These are phyloP conservation scores for Chrysaora quinquecirrha DNA, from an alignment of 30 jellyfish, hydroid and myxozoan species.

Conservation along the genomic window DNA sequence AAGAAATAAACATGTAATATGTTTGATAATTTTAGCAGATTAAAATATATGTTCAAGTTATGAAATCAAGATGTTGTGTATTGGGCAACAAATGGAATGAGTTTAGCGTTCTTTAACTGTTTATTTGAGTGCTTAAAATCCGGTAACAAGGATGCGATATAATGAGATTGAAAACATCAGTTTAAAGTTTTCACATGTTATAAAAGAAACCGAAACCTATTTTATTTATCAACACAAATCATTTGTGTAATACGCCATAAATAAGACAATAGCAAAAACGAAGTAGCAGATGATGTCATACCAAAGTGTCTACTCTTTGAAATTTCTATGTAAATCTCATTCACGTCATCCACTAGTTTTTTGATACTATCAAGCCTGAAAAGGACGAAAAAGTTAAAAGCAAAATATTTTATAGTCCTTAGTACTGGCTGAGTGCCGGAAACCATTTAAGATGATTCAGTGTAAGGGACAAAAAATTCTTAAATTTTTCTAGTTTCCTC, in stretches of 20 bases:
- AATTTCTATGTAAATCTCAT: conserved; percentile 9
- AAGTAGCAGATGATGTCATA: too few species aligned
- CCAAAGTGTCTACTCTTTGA: conserved; percentile 24
- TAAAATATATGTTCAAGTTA: neutral
- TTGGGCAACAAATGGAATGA: neutral
- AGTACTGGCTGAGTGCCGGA: too few species aligned
- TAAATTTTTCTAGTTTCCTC: neutral
- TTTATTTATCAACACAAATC: too few species aligned
- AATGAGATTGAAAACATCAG: too few species aligned
- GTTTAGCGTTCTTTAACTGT: neutral
- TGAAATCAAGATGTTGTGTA: neutral
- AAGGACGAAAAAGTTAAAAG: neutral
- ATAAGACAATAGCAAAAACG: too few species aligned
- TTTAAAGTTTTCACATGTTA: too few species aligned
- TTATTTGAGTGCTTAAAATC: neutral
- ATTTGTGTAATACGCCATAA: too few species aligned
- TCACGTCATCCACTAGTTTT: conserved; percentile 32
- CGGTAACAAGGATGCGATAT: neutral
- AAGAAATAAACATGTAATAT: neutral
- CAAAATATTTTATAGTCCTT: neutral
- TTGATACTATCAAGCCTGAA: conserved; percentile 27
- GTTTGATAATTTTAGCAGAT: neutral
- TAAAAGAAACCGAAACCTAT: too few species aligned
- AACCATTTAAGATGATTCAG: too few species aligned
- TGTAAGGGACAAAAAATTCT: too few species aligned